Evolutionary conservation across 2,113 vertebrate species (phyloP), one percentile per base, ranked within the genome.

Genomic region (Sitta europaea): DNA sequence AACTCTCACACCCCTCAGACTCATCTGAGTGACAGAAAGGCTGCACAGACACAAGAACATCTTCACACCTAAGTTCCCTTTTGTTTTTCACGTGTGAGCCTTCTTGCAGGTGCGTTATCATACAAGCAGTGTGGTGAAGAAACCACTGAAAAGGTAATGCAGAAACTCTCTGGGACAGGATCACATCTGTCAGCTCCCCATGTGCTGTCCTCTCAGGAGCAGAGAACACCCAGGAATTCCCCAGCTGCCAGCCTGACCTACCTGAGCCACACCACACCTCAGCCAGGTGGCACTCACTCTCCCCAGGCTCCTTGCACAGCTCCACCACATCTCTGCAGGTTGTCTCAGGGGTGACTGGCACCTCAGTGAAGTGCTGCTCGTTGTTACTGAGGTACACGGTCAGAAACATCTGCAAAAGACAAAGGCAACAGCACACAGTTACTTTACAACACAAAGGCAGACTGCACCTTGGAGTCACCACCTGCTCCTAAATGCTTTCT

Each of bases 361-460:
- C 99, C 98, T 99, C 99, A 2, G 99, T 99, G 97, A 99, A 99
- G 97, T 99, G 99, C 96, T 99, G 99, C 97, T 99, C 99, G 6
- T 98, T 99, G 98, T 99, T 99, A 97, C 99, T 99, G 98, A 99
- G 99, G 98, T 99, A 99, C 92, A 99, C 99, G 0, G 99, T 99
- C 88, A 99, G 98, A 97, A 99, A 99, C 99, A 99, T 99, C 99
- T 99, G 88, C 38, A 97, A 88, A 22, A 94, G 23, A 94, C 33
- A 95, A 58, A 92, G 53, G 59, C 43, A 91, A 42, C 78, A 75
- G 55, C 33, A 57, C 50, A 28, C 0, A 0, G 47, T 97, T 70
- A 97, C 16, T 14, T 29, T 6, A 21, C 22, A 73, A 57, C 16
- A 59, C 36, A 78, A 80, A 57, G n/a, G 16, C 71, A 72, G 31